Percentiles rank a stretch among this genome's conserved stretches.
These are phyloP conservation scores for Nematolebias whitei DNA, from an alignment of 2,113 vertebrate species.

Conservation along the genomic window DNA sequence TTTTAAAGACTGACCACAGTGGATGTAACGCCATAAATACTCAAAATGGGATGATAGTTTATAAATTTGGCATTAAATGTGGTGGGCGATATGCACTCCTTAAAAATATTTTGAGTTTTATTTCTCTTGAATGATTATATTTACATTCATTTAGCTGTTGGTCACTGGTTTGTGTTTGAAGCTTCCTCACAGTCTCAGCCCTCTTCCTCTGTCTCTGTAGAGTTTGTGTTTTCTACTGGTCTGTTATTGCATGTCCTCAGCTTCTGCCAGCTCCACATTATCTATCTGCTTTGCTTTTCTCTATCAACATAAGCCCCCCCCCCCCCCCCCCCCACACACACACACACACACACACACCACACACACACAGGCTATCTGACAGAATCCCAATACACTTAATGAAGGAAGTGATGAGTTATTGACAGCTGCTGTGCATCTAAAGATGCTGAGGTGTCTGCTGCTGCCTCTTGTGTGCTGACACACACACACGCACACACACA, in stretches of 20 bases:
- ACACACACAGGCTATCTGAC: slow-evolving; percentile 35
- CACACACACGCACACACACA: slow-evolving; percentile 31
- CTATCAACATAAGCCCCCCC: slow-evolving; percentile 22
- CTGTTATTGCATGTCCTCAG: slow-evolving; percentile 30
- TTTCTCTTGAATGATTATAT: no score
- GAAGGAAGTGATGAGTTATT: slow-evolving; percentile 80
- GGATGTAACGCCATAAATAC: no score
- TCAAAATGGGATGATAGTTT: no score
- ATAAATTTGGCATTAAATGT: no score
- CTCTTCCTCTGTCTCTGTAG: slow-evolving; percentile 11
- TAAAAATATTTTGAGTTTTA: no score
- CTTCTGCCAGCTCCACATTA: slow-evolving; percentile 18
- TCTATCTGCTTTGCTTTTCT: slow-evolving; percentile 44
- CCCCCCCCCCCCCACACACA: background rate
- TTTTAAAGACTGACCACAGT: no score
- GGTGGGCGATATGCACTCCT: no score
- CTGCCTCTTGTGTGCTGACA: slow-evolving; percentile 56
- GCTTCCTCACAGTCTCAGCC: background rate
- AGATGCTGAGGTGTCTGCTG: slow-evolving; percentile 67
- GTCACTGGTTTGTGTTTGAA: slow-evolving; percentile 7
- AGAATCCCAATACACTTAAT: slow-evolving; percentile 70
- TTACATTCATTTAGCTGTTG: background rate
- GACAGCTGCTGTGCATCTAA: slow-evolving; percentile 69
- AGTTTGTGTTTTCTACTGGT: slow-evolving; percentile 26
- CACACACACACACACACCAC: slow-evolving; percentile 17